Evolutionary conservation across 2,888 invertebrate genomes (phyloP).

Genomic region (Gymnosoma rotundatum): DNA sequence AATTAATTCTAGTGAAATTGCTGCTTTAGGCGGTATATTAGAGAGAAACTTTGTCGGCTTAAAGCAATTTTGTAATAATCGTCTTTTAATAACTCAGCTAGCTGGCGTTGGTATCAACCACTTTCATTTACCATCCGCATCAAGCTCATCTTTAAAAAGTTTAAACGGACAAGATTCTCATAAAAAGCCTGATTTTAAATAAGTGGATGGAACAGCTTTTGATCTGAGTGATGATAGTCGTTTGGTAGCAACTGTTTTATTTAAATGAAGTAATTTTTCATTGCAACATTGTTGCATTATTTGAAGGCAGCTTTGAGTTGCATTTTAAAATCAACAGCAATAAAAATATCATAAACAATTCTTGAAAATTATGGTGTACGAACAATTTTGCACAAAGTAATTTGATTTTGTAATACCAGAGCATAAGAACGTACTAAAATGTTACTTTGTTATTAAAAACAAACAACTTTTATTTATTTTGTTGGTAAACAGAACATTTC

Average conservation of each 20-base stretch:
- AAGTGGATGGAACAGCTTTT: too few relatives aligned
- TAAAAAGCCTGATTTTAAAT: neutral
- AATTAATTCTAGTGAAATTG: neutral
- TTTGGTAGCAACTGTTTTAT: constrained; percentile 1
- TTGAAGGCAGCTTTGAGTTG: constrained; percentile 24
- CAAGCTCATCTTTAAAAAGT: neutral
- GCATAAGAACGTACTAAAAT: too few relatives aligned
- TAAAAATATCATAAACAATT: constrained; percentile 41
- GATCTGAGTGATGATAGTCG: neutral
- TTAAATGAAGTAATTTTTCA: constrained; percentile 1
- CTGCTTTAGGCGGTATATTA: neutral
- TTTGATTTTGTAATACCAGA: too few relatives aligned
- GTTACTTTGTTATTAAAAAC: too few relatives aligned
- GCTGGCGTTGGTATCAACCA: constrained; percentile 39
- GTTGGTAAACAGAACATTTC: too few relatives aligned
- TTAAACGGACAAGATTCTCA: constrained; percentile 6
- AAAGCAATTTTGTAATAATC: neutral
- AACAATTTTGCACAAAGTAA: neutral
- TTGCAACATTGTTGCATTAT: constrained; percentile 47
- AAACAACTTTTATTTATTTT: too few relatives aligned
- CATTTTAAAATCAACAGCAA: constrained; percentile 39
- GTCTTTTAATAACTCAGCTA: constrained; percentile 30
- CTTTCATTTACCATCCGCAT: neutral
- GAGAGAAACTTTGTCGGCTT: neutral
- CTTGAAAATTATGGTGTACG: constrained; percentile 4